These are phyloP conservation scores for Sebastes nivosus DNA, from an alignment of 2,797 vertebrate species.

Conservation along the genomic window DNA sequence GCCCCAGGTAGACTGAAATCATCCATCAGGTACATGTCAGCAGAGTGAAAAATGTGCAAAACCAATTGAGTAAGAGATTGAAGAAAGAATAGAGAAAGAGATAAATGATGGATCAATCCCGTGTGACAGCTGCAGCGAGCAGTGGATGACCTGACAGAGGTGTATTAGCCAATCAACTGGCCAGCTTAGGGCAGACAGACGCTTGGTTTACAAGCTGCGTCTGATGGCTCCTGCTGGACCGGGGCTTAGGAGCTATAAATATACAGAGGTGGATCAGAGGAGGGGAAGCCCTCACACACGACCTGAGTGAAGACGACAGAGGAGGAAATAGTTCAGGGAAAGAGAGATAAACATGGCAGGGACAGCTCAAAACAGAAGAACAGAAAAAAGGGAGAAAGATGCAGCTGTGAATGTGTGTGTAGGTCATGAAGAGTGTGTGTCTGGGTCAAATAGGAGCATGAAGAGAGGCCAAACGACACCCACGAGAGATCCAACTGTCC, in stretches of 20 bases:
- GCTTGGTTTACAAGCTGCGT: constrained; percentile 42
- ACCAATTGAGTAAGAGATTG: background rate
- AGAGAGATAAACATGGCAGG: background rate
- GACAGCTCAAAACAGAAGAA: background rate
- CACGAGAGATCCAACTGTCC: constrained; percentile 39
- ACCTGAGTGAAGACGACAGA: constrained; percentile 43
- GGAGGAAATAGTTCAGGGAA: constrained; percentile 2
- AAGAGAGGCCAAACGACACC: constrained; percentile 34
- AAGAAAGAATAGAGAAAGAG: background rate
- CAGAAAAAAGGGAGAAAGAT: background rate
- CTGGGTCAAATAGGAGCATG: constrained; percentile 25
- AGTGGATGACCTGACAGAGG: constrained; percentile 14
- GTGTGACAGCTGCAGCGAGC: constrained; percentile 20
- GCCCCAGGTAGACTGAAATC: background rate
- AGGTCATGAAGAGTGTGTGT: constrained; percentile 15
- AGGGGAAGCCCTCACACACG: constrained; percentile 39
- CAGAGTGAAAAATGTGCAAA: constrained; percentile 3
- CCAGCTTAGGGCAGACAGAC: constrained; percentile 58
- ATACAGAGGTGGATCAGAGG: constrained; percentile 52
- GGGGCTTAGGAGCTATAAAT: constrained; percentile 63
- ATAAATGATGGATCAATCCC: background rate
- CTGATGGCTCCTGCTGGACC: constrained; percentile 27
- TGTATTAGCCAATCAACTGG: constrained; percentile 54
- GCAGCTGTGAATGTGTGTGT: background rate
- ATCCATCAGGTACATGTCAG: constrained; percentile 31